Percentiles rank a stretch among this genome's conserved stretches.
Conservation (phyloP, 2,113 vertebrate genomes). For the Tonatia bakeri region DNA sequence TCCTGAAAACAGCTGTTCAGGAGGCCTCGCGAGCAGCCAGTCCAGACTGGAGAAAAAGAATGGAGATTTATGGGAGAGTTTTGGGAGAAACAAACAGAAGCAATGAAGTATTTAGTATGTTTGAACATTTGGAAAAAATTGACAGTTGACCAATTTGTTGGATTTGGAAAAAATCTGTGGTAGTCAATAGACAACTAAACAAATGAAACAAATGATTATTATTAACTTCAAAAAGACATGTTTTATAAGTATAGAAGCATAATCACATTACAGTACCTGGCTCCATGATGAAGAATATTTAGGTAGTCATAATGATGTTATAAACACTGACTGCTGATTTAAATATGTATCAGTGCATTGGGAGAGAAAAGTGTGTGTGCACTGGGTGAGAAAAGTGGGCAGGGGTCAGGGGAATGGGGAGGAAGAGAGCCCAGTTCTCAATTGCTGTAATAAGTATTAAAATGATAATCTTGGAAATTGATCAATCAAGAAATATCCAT, state of each 20-base stretch:
- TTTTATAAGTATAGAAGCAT: background rate
- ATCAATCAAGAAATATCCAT: background rate
- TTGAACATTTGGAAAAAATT: background rate
- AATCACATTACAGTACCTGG: background rate
- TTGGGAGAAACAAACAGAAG: background rate
- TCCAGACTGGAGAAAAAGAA: background rate
- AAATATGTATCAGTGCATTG: background rate
- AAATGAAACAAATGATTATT: background rate
- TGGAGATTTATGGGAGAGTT: background rate
- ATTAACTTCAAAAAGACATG: background rate
- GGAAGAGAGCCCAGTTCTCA: background rate
- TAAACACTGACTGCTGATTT: background rate
- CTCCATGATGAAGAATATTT: background rate
- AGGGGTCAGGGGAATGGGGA: background rate
- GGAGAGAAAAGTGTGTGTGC: background rate
- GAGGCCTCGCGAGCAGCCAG: background rate
- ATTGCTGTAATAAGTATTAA: background rate
- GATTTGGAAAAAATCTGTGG: background rate
- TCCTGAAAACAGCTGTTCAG: background rate
- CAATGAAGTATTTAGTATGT: background rate
- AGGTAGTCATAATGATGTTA: background rate
- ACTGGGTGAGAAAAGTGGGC: too few relatives aligned
- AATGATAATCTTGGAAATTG: background rate
- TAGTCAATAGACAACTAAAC: background rate
- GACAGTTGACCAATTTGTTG: background rate